These are phyloP conservation scores for Cantharis nigra DNA, from an alignment of 2,888 invertebrate species.

Conservation along the genomic window DNA sequence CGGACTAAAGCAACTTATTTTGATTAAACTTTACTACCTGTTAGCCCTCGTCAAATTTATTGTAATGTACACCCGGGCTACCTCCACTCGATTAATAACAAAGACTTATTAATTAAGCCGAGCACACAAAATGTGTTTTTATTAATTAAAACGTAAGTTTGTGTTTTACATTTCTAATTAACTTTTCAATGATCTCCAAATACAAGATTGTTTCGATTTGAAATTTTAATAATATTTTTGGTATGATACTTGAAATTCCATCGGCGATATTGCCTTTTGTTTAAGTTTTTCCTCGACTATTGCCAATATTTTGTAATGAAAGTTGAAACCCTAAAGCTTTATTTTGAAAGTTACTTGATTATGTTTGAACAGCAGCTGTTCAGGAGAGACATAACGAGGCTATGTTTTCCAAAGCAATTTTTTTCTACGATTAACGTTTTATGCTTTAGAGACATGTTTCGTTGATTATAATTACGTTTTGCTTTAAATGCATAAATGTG, in stretches of 20 bases:
- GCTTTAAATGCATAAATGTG: not conserved
- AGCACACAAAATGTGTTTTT: not conserved
- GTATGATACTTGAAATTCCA: not conserved
- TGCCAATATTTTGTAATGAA: not conserved
- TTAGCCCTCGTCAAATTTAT: not conserved
- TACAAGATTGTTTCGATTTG: not conserved
- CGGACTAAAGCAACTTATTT: not conserved
- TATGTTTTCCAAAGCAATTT: not conserved
- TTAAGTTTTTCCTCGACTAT: not conserved
- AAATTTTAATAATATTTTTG: not conserved
- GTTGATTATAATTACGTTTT: not conserved
- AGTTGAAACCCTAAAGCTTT: not conserved
- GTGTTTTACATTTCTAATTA: not conserved
- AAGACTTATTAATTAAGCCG: not conserved
- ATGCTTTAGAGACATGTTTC: not conserved
- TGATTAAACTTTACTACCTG: not conserved
- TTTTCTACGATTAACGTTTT: not conserved
- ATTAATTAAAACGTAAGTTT: not conserved
- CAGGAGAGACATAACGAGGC: not conserved
- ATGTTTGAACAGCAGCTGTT: not conserved
- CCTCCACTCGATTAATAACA: not conserved
- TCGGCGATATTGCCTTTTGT: not conserved
- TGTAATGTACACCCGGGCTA: not conserved
- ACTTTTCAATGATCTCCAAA: not conserved
- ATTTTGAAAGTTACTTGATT: not conserved